Evolutionary conservation across 1,140 invertebrate genomes (phyloP), one percentile per base, ranked within the genome.

Genomic region (Ceratosolen solmsi): DNA sequence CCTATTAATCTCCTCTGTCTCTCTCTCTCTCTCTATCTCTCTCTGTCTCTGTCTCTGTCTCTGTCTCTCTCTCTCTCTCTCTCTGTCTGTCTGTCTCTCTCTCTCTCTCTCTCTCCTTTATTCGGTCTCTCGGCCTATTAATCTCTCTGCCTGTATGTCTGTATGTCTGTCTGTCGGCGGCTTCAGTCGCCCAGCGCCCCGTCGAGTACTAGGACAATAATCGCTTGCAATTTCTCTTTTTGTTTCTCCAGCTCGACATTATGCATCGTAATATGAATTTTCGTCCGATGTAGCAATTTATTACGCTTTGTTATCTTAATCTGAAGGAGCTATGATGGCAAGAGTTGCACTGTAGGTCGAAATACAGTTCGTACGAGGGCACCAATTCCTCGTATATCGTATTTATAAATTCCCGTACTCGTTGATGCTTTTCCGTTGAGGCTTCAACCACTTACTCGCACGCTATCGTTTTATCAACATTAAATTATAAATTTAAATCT

Each of bases 261-360:
- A 1, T 60, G 3, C 58, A 30, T 7, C 25, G 4, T 30, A 60
- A 60, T 60, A 2, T 0, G 2, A 11, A 60, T 60, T 60, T 60
- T 30, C 11, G 2, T 60, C 0, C 11, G 13, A 30, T 15, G 3
- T 30, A 60, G 27, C 58, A 30, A 60, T 60, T 30, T 60, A 60
- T 60, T 60, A 30, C 13, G 58, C 58, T 60, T 60, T 27, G 0
- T 60, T 60, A 60, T 60, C 58, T 60, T 60, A 30, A 60, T 60
- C 58, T 60, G 2, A 5, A 3, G 58, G n/a, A 30, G 58, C 30
- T 60, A 15, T 60, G n/a, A n/a, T n/a, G 5, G 25, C n/a, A 60
- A 25, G 58, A 60, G 58, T 60, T 20, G 25, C 11, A 15, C 25
- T 30, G 27, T 30, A 30, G 30, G 25, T 60, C 30, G 58, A 60